Conservation (phyloP, 2,797 vertebrate genomes). For the Gallinago stenura region DNA sequence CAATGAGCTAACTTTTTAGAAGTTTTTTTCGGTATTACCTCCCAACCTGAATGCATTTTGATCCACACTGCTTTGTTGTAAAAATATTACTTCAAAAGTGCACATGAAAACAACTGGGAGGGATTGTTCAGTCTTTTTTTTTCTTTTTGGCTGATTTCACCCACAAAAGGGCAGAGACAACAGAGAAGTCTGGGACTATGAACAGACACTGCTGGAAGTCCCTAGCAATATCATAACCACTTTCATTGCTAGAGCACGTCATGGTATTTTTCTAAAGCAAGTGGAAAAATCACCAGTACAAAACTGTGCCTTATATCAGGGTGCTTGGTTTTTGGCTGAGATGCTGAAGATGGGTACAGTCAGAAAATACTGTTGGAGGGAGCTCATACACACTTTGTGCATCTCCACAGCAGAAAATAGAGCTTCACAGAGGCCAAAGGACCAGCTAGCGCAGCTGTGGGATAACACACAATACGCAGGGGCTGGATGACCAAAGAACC, state of each 20-base stretch:
- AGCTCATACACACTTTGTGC: background rate
- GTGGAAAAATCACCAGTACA: background rate
- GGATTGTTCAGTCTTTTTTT: background rate
- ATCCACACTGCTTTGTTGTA: background rate
- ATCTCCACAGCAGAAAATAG: background rate
- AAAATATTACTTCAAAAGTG: background rate
- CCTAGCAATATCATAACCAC: background rate
- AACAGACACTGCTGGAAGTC: background rate
- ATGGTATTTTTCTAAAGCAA: background rate
- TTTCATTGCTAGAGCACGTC: background rate
- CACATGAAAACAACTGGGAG: background rate
- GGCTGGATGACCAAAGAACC: background rate
- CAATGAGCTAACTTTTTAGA: background rate
- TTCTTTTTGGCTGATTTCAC: background rate
- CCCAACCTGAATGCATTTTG: background rate
- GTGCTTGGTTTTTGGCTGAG: background rate
- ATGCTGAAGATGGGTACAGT: background rate
- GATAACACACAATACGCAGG: fast-evolving
- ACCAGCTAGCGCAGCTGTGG: background rate
- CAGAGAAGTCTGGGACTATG: background rate
- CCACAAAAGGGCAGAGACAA: background rate
- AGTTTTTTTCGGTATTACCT: background rate
- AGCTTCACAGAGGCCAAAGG: background rate
- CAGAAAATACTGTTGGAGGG: background rate
- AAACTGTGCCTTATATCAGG: fast-evolving